phyloP scores from a whole-genome alignment of 1,140 invertebrate genomes.

The Calliphora vicina region DNA sequence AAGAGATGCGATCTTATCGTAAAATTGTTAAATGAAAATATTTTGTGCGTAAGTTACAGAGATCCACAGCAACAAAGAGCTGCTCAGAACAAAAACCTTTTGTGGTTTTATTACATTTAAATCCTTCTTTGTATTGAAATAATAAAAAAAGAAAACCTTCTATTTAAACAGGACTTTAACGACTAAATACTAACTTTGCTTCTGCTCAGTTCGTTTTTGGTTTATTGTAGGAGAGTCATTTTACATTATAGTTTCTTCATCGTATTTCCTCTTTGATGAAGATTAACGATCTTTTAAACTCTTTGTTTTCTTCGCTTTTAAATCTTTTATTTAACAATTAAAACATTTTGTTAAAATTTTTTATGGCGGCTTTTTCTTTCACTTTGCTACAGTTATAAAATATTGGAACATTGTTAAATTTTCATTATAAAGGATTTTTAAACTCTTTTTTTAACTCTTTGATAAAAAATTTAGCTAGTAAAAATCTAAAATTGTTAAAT shows the following conservation, averaged over 20 bases:
- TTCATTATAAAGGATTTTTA: background rate
- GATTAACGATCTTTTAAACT: constrained; percentile 14
- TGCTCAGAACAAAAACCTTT: background rate
- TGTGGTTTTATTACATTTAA: constrained; percentile 1
- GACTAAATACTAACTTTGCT: background rate
- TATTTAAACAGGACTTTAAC: background rate
- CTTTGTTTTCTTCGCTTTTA: background rate
- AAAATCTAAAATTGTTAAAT: background rate
- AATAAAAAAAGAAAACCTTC: background rate
- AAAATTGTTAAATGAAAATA: constrained; percentile 4
- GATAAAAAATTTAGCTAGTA: background rate
- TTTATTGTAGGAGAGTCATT: constrained; percentile 6
- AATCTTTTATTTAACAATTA: background rate
- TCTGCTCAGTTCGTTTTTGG: background rate
- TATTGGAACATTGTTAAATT: background rate
- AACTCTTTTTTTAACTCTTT: background rate
- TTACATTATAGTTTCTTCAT: background rate
- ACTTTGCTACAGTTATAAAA: background rate
- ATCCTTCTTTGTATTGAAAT: background rate
- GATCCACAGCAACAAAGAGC: background rate
- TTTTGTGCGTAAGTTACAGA: background rate
- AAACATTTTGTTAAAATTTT: background rate
- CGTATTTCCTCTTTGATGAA: background rate
- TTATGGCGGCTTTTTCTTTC: background rate
- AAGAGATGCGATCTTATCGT: background rate